A percentile compares a stretch with the other conserved stretches of the same genome.
Evolutionary conservation across 2,888 invertebrate species (phyloP).

Genomic region (Entomobrya proxima): DNA sequence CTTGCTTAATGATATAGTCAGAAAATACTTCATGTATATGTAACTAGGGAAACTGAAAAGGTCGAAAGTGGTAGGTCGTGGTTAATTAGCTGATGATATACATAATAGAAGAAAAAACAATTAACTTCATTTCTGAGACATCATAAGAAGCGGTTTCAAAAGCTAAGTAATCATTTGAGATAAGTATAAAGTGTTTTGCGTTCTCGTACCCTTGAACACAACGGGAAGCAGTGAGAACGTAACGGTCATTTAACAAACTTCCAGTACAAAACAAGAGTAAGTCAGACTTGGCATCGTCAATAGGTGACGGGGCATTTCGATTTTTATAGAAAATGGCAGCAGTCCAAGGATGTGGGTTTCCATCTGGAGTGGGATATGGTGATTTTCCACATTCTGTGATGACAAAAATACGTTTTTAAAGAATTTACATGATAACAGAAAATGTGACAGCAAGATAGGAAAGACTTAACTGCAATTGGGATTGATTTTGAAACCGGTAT

Average conservation of each 20-base stretch:
- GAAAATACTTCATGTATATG: no score
- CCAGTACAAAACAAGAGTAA: constrained; percentile 48
- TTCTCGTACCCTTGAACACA: constrained; percentile 51
- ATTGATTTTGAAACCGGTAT: constrained; percentile 44
- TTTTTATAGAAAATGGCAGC: constrained; percentile 50
- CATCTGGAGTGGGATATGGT: not conserved
- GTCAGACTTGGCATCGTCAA: not conserved
- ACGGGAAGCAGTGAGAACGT: constrained; percentile 36
- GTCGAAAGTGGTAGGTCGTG: no score
- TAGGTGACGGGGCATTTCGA: not conserved
- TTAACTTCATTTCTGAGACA: no score
- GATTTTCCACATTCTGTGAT: constrained; percentile 39
- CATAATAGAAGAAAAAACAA: no score
- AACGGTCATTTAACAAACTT: constrained; percentile 46
- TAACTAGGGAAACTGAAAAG: no score
- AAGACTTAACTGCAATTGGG: constrained; percentile 28
- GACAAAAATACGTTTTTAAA: not conserved
- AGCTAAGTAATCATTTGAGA: no score
- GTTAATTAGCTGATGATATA: no score
- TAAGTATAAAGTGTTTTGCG: not conserved
- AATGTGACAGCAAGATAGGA: not conserved
- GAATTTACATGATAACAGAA: not conserved
- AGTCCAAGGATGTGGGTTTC: constrained; percentile 53
- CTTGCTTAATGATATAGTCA: no score
- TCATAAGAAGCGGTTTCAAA: no score